Conservation (phyloP, 2,888 invertebrate genomes). For the Idaea aversata region DNA sequence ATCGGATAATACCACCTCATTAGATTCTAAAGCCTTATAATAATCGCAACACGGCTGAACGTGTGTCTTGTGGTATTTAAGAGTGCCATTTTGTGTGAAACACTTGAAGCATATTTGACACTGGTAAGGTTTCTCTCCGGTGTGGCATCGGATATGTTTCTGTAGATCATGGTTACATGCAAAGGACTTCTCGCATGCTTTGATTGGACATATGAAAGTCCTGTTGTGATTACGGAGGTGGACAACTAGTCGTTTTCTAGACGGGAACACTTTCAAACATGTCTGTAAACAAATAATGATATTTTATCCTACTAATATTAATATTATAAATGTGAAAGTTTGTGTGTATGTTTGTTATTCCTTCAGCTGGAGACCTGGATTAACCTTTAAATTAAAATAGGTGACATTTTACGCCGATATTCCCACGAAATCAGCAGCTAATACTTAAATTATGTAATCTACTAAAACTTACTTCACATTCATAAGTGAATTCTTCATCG, state of each 20-base stretch:
- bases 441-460: neutral
- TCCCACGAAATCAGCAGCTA: no score
- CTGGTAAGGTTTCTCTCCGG: constrained; percentile 60
- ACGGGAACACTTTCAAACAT: constrained; percentile 54
- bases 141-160: constrained; percentile 64
- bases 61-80: constrained; percentile 48
- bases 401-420: no score
- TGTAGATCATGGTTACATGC: constrained; percentile 60
- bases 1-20: neutral
- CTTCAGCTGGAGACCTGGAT: no score
- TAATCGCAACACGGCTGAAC: constrained; percentile 34
- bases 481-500: neutral
- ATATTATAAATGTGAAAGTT: no score
- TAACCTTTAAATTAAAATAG: no score
- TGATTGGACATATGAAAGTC: constrained; percentile 44
- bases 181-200: constrained; percentile 58
- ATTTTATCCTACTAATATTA: no score
- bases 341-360: no score
- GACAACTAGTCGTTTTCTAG: constrained; percentile 55
- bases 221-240: constrained; percentile 60
- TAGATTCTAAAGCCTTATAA: constrained; percentile 15
- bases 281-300: constrained; percentile 39
- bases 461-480: neutral
- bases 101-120: constrained; percentile 54
- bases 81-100: constrained; percentile 55